A percentile compares a stretch with the other conserved stretches of the same genome.
phyloP scores from a whole-genome alignment of 2,797 vertebrate genomes.

The Smutsia gigantea region DNA sequence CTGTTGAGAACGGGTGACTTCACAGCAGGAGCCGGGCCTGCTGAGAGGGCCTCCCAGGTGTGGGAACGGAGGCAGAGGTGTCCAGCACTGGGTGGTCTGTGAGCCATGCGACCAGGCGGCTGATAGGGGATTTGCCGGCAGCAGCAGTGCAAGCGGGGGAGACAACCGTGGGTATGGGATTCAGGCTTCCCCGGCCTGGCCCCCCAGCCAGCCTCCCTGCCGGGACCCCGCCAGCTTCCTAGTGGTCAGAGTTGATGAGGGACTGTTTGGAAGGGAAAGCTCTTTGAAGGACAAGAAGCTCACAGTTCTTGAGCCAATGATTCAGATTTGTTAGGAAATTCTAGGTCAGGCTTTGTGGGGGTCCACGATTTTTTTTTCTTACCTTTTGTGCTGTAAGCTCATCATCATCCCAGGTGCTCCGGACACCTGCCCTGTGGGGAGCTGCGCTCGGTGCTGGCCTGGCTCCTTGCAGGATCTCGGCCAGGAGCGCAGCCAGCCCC shows the following conservation, averaged over 20 bases:
- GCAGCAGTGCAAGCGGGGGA: too few species aligned
- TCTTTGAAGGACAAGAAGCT: background rate
- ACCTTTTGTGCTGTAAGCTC: background rate
- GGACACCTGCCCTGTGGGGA: too few species aligned
- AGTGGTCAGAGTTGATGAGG: background rate
- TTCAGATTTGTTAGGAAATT: background rate
- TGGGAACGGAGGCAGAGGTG: background rate
- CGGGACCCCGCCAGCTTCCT: background rate
- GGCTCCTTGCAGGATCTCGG: too few species aligned
- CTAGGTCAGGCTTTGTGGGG: background rate
- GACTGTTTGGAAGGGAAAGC: too few species aligned
- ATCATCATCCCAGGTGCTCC: too few species aligned
- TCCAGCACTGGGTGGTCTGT: background rate
- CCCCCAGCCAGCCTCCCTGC: too few species aligned
- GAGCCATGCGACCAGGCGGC: background rate
- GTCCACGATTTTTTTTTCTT: background rate
- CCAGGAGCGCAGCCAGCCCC: too few species aligned
- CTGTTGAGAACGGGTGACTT: conserved; percentile 8
- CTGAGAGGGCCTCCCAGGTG: background rate
- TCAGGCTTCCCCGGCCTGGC: too few species aligned
- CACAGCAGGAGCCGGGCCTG: background rate
- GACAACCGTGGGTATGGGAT: too few species aligned
- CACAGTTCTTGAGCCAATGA: background rate
- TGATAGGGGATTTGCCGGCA: background rate
- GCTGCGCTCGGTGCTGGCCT: background rate